Percentiles rank a stretch among this genome's conserved stretches.
Conservation (phyloP, 1,140 invertebrate genomes). For the Chelonus insularis region DNA sequence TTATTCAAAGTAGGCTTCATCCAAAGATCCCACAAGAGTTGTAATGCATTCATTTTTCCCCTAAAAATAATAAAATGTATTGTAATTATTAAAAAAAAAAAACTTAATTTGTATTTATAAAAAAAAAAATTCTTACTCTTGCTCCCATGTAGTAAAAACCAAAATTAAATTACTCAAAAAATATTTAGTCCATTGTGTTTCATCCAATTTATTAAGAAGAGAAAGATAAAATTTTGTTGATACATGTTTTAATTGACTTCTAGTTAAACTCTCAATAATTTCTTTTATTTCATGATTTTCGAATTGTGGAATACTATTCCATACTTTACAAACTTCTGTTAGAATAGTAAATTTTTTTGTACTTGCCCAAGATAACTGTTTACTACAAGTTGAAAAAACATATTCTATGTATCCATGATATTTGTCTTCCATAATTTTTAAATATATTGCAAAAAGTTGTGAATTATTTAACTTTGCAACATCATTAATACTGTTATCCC, state of each 20-base stretch:
- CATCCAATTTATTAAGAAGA: slow-evolving; percentile 37
- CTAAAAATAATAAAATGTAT: slow-evolving; percentile 43
- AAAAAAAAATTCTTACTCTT: slow-evolving; percentile 45
- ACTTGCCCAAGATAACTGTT: slow-evolving; percentile 47
- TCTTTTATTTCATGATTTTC: slow-evolving; percentile 32
- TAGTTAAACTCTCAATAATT: slow-evolving; percentile 38
- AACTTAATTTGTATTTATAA: not conserved
- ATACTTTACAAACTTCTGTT: slow-evolving; percentile 40
- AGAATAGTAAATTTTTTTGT: slow-evolving; percentile 48
- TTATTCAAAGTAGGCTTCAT: slow-evolving; percentile 40
- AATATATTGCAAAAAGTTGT: slow-evolving; percentile 37
- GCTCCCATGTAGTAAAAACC: slow-evolving; percentile 38
- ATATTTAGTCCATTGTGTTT: slow-evolving; percentile 37
- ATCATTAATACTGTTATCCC: slow-evolving; percentile 46
- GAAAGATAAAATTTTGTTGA: slow-evolving; percentile 43
- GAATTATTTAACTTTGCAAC: slow-evolving; percentile 38
- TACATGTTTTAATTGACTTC: slow-evolving; percentile 38
- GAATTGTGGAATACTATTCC: slow-evolving; percentile 29
- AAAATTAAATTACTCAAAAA: slow-evolving; percentile 35
- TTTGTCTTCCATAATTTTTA: slow-evolving; percentile 45
- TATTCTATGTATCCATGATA: slow-evolving; percentile 39
- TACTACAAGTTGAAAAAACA: slow-evolving; percentile 35
- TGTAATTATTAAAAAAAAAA: slow-evolving; percentile 15
- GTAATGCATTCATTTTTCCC: slow-evolving; percentile 37
- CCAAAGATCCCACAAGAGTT: slow-evolving; percentile 43